Base-by-base conservation (phyloP, 1,140 invertebrate species). In the Coelopa frigida region DNA sequence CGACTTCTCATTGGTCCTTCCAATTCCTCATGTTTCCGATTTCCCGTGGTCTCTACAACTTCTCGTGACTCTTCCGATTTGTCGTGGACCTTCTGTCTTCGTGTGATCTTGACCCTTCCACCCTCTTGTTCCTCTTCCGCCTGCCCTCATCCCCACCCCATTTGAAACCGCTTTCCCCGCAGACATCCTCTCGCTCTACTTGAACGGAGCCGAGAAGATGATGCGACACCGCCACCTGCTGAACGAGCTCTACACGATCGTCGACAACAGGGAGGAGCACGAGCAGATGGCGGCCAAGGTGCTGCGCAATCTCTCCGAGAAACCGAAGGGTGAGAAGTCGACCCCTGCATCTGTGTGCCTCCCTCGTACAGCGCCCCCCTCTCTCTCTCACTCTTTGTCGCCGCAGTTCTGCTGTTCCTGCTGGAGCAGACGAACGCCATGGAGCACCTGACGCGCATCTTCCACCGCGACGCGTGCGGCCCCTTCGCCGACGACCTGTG, bases 231-330 rank as follows among this genome's bases (percentile, higher is more conserved):
- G 56, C 31, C 58, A 56, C 20, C 33, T 66, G 1, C 32, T 51
- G 5, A 18, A 48, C 8, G 56, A 62, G 33, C 59, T 66, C 27
- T 66, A 66, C 22, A 48, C 47, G 39, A 65, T 65, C 8, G 17
- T 62, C 3, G 42, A 52, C 6, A 20, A 59, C 18, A 26, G 37
- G 4, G 15, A 39, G 14, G 20, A 15, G 14, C 20, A 24, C 22
- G 27, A 10, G 8, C 8, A 29, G 14, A 21, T 40, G 14, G 31
- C 46, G 7, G 52, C 56, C 4, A 56, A 62, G 38, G 59, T 64
- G 18, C 26, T 64, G 4, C 40, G 53, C 0, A 64, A 64, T 44
- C 49, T 64, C 14, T 53, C 58, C 0, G 41, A 59, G 5, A 59
- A 64, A 22, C 47, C 61, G 8, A 53, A 59, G 17, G 57, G 61